Conservation (phyloP, 35 echinoderm and acorn worm species). For the Heliocidaris erythrogramma region DNA sequence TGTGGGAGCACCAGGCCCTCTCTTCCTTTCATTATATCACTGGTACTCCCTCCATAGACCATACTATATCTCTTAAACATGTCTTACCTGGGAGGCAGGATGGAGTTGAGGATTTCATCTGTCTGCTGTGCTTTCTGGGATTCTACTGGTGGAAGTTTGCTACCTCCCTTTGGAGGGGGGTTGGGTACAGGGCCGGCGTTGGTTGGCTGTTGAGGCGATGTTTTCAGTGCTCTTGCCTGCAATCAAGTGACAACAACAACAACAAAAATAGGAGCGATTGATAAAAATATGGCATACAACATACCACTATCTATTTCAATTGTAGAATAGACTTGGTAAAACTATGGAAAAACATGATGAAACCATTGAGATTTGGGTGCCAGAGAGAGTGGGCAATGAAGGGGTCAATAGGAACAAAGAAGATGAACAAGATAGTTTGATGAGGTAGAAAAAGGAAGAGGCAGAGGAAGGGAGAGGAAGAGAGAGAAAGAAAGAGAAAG, state of each 20-base stretch:
- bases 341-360: too few relatives aligned
- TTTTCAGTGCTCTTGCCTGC: constrained; percentile 92
- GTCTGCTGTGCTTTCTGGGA: constrained; percentile 99
- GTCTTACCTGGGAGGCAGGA: constrained; percentile 80
- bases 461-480: too few relatives aligned
- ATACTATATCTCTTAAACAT: too few relatives aligned
- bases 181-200: constrained; percentile 95
- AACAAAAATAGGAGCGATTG: not conserved
- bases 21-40: too few relatives aligned
- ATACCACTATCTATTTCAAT: not conserved
- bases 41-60: too few relatives aligned
- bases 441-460: too few relatives aligned
- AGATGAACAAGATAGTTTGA: too few relatives aligned
- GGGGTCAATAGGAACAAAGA: too few relatives aligned
- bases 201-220: constrained; percentile 77
- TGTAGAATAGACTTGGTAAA: not conserved
- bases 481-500: too few relatives aligned
- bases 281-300: not conserved
- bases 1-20: too few relatives aligned
- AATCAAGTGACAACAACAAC: constrained; percentile 12
- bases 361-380: too few relatives aligned
- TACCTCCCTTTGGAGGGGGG: constrained; percentile 96
- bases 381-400: too few relatives aligned
- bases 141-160: constrained; percentile 97
- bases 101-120: constrained; percentile 99